Evolutionary conservation across 2,797 vertebrate genomes (phyloP).

Genomic region (Sebastes ruberrimus): DNA sequence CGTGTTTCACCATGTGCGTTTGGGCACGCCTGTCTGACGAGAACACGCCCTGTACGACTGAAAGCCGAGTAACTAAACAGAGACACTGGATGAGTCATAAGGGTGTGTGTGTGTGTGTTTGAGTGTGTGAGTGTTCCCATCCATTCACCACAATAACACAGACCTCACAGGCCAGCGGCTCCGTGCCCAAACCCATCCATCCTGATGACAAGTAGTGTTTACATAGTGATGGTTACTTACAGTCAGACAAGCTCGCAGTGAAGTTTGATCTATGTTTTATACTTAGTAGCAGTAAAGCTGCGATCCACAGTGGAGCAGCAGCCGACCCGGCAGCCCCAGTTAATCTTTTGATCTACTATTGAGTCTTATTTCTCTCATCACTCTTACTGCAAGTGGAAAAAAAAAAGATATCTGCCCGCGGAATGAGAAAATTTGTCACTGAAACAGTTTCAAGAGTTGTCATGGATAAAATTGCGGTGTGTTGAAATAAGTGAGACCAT

Average conservation of each 20-base stretch:
- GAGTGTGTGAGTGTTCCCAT: constrained; percentile 36
- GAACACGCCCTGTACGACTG: constrained; percentile 27
- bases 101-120: constrained; percentile 53
- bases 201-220: constrained; percentile 55
- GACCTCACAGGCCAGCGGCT: constrained; percentile 51
- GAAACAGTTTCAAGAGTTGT: neutral
- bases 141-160: constrained; percentile 66
- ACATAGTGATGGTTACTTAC: constrained; percentile 56
- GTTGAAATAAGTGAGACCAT: constrained; percentile 12
- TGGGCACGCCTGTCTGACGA: constrained; percentile 31
- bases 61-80: constrained; percentile 50
- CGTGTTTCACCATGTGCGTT: constrained; percentile 41
- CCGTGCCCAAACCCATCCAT: constrained; percentile 48
- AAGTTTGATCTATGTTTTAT: constrained; percentile 43
- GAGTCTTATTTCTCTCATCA: constrained; percentile 24
- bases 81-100: constrained; percentile 60
- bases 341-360: constrained; percentile 27
- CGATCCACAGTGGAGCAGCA: neutral
- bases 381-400: neutral
- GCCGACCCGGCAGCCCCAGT: neutral
- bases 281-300: constrained; percentile 22
- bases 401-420: neutral
- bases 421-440: constrained; percentile 18
- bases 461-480: neutral
- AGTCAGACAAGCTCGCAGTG: constrained; percentile 35